Evolutionary conservation across 35 echinoderm and acorn worm species (phyloP).

Genomic region (Strongylocentrotus purpuratus): DNA sequence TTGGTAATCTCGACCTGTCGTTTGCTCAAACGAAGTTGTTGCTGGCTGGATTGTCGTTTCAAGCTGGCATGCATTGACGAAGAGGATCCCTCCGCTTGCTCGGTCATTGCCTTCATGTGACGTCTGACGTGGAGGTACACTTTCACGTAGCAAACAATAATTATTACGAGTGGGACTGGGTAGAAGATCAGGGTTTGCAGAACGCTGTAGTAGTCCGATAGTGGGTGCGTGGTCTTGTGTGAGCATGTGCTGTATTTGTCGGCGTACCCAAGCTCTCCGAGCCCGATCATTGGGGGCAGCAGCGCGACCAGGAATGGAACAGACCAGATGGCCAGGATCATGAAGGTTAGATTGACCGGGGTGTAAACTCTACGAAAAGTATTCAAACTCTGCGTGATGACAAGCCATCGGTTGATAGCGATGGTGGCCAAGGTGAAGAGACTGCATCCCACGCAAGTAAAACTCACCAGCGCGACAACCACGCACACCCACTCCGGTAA

Average conservation of each 20-base stretch:
- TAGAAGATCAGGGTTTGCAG: constrained; percentile 67
- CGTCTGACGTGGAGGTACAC: constrained; percentile 69
- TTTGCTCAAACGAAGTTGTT: constrained; percentile 48
- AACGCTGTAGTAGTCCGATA: constrained; percentile 69
- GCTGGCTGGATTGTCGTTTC: constrained; percentile 35
- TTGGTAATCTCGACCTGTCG: constrained; percentile 87
- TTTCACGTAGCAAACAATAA: constrained; percentile 70
- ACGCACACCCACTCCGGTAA: constrained; percentile 73
- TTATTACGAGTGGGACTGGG: constrained; percentile 74
- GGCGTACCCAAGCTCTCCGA: constrained; percentile 80
- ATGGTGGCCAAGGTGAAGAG: constrained; percentile 84
- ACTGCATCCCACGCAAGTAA: constrained; percentile 81
- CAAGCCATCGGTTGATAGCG: constrained; percentile 74
- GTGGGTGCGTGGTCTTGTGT: constrained; percentile 64
- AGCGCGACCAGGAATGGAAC: constrained; percentile 69
- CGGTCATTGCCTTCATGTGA: constrained; percentile 68
- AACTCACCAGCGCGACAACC: constrained; percentile 48
- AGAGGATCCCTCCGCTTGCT: constrained; percentile 58
- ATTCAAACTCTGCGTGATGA: constrained; percentile 60
- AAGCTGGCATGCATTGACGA: constrained; percentile 51
- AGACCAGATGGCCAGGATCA: constrained; percentile 72
- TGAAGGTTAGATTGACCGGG: constrained; percentile 32
- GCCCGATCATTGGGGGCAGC: constrained; percentile 67
- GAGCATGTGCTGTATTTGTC: constrained; percentile 83
- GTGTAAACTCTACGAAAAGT: constrained; percentile 56